Percentiles rank a stretch among this genome's conserved stretches.
Conservation (phyloP, 2,113 vertebrate species). For the Cisticola juncidis region DNA sequence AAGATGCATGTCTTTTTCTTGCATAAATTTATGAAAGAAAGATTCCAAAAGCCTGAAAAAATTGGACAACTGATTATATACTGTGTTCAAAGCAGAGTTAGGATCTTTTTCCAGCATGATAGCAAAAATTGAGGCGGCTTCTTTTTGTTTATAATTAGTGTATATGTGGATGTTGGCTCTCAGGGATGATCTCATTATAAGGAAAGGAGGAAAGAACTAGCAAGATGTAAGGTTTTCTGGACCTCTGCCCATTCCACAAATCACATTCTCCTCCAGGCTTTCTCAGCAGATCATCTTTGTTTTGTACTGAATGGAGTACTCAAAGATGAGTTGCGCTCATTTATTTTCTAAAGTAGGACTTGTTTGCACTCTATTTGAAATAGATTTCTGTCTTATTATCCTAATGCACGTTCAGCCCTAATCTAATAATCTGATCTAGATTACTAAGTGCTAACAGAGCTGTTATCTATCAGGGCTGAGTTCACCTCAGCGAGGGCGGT, state of each 20-base stretch:
- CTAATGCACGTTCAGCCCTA: conserved; percentile 2
- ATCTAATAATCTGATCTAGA: conserved; percentile 56
- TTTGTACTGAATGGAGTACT: neutral
- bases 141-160: neutral
- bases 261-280: conserved; percentile 23
- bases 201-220: neutral
- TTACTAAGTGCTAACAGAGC: conserved; percentile 5
- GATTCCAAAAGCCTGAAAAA: neutral
- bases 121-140: neutral
- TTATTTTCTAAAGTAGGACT: conserved; percentile 34
- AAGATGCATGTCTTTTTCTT: neutral
- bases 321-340: conserved; percentile 8
- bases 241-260: conserved; percentile 19
- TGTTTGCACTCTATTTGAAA: conserved; percentile 23
- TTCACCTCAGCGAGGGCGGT: neutral
- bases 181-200: neutral
- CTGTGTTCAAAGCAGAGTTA: neutral
- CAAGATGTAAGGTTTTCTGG: conserved; percentile 25
- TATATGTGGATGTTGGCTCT: neutral
- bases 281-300: neutral
- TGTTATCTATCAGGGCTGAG: neutral
- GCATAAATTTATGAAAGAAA: neutral
- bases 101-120: neutral
- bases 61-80: neutral
- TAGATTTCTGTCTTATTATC: conserved; percentile 46